Percentiles rank a stretch among this genome's conserved stretches.
phyloP scores from a whole-genome alignment of 2,113 vertebrate species.

The Ceyx margarethae region DNA sequence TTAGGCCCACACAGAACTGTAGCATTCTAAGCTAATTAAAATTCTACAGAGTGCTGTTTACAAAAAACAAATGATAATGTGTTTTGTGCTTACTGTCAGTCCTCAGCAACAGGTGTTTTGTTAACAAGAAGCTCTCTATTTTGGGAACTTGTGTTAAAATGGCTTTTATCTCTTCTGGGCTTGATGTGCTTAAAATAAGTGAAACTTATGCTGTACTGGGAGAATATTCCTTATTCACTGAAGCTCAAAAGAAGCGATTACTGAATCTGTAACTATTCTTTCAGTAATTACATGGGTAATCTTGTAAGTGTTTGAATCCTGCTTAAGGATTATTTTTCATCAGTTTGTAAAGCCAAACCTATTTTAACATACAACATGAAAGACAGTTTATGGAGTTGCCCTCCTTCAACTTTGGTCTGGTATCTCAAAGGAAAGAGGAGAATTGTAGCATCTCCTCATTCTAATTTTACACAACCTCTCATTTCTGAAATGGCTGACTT shows the following conservation, averaged over 20 bases:
- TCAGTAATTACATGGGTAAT: slow-evolving; percentile 23
- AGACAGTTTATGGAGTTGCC: neutral
- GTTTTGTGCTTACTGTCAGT: slow-evolving; percentile 61
- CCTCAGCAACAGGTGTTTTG: slow-evolving; percentile 62
- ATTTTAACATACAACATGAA: neutral
- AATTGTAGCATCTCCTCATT: neutral
- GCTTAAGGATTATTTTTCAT: neutral
- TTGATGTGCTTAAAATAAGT: slow-evolving; percentile 65
- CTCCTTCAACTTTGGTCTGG: neutral
- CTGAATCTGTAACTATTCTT: slow-evolving; percentile 20
- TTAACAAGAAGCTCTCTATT: slow-evolving; percentile 65
- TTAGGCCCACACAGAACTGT: neutral
- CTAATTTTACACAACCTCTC: neutral
- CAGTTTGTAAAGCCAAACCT: neutral
- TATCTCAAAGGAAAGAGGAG: neutral
- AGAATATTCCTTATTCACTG: slow-evolving; percentile 51
- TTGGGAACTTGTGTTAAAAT: slow-evolving; percentile 41
- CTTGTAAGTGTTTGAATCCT: slow-evolving; percentile 25
- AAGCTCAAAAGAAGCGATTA: slow-evolving; percentile 46
- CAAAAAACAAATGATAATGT: slow-evolving; percentile 61
- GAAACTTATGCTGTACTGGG: slow-evolving; percentile 50
- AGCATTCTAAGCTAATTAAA: slow-evolving; percentile 47
- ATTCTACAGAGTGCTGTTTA: slow-evolving; percentile 57
- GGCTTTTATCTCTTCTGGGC: slow-evolving; percentile 55
- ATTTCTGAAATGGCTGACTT: neutral